phyloP scores from a whole-genome alignment of 2,113 vertebrate species.

The Pluvialis apricaria region DNA sequence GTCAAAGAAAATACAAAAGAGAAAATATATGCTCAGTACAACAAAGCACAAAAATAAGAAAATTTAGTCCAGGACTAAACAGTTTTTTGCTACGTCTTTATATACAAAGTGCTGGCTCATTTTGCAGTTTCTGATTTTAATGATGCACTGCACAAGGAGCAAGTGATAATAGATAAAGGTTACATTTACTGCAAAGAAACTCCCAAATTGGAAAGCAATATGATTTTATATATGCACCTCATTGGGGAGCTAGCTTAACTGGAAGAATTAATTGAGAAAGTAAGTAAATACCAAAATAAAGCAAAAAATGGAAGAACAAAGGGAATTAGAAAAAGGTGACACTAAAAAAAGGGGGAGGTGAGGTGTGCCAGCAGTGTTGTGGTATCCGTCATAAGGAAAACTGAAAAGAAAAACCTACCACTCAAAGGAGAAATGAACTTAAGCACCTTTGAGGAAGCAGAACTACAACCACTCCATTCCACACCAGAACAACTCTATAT shows the following conservation, averaged over 20 bases:
- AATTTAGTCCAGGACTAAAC: background rate
- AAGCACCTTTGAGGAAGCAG: background rate
- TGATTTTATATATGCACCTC: background rate
- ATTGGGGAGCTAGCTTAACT: background rate
- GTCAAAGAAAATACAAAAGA: background rate
- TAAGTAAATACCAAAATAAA: background rate
- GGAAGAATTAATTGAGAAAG: background rate
- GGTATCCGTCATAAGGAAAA: background rate
- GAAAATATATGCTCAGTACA: background rate
- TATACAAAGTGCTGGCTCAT: background rate
- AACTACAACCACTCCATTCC: background rate
- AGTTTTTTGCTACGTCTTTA: background rate
- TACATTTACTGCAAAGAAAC: background rate
- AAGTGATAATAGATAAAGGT: background rate
- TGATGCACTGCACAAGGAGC: background rate
- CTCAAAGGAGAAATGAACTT: background rate
- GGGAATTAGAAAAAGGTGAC: background rate
- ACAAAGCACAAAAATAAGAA: background rate
- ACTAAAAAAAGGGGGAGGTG: background rate
- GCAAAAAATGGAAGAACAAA: background rate
- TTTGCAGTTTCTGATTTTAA: background rate
- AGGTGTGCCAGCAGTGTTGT: background rate
- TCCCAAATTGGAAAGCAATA: background rate
- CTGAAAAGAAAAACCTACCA: background rate
- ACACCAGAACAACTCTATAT: background rate